Percentiles rank a stretch among this genome's conserved stretches.
Evolutionary conservation across 2,888 invertebrate species (phyloP).

Genomic region (Zaprionus lineosus): DNA sequence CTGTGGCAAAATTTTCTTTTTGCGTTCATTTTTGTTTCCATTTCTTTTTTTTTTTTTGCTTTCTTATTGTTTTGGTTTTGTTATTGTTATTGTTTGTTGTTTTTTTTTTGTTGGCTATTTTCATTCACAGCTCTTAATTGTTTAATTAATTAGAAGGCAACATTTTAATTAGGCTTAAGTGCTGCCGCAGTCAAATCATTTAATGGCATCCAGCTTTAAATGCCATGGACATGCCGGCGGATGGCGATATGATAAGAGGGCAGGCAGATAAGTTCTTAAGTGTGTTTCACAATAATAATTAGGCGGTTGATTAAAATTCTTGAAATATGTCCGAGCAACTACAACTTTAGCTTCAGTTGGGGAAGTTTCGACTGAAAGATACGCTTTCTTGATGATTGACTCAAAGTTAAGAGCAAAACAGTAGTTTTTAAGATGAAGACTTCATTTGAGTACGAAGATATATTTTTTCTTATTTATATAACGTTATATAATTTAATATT

Average conservation of each 20-base stretch:
- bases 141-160: constrained; percentile 71
- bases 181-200: constrained; percentile 61
- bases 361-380: too few species aligned
- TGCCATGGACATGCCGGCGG: constrained; percentile 29
- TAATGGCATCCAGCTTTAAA: constrained; percentile 62
- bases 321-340: too few species aligned
- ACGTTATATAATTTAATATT: too few species aligned
- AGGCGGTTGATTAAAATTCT: too few species aligned
- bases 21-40: constrained; percentile 16
- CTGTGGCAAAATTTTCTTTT: constrained; percentile 21
- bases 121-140: constrained; percentile 60
- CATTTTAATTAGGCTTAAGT: constrained; percentile 76
- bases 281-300: too few species aligned
- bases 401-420: too few species aligned
- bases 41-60: constrained; percentile 12
- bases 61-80: constrained; percentile 1
- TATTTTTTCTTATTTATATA: too few species aligned
- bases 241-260: constrained; percentile 36
- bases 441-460: too few species aligned
- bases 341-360: too few species aligned
- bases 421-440: constrained; percentile 15
- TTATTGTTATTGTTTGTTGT: constrained; percentile 11
- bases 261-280: not conserved
- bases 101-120: constrained; percentile 5
- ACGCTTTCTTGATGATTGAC: too few species aligned